Conservation (phyloP, 2,888 invertebrate species). For the Ptilodon capucinus region DNA sequence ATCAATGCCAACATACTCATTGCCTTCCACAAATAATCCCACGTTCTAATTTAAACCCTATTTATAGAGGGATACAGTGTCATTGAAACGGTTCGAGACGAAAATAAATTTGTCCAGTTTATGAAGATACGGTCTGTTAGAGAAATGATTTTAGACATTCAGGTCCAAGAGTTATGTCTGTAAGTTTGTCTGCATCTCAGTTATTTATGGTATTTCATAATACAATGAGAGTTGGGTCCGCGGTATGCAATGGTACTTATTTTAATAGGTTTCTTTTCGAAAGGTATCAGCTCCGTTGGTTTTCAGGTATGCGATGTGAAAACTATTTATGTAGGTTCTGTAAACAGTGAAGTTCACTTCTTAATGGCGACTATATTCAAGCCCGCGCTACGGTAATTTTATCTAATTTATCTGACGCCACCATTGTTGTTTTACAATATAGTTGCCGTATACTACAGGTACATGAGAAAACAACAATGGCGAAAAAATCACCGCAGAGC, state of each 20-base stretch:
- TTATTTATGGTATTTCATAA: slow-evolving; percentile 37
- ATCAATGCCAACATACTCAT: slow-evolving; percentile 14
- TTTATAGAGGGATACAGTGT: slow-evolving; percentile 6
- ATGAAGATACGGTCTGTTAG: slow-evolving; percentile 55
- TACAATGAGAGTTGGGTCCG: slow-evolving; percentile 14
- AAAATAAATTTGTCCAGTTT: slow-evolving; percentile 38
- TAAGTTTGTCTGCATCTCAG: slow-evolving; percentile 32
- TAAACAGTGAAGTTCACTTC: not conserved
- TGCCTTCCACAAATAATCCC: slow-evolving; percentile 4
- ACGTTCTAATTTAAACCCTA: slow-evolving; percentile 28
- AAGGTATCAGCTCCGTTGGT: not conserved
- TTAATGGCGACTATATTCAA: too few species aligned
- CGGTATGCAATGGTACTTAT: slow-evolving; percentile 29
- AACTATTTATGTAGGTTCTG: not conserved
- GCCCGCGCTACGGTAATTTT: not conserved
- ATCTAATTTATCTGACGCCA: too few species aligned
- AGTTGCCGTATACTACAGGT: too few species aligned
- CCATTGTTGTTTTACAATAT: too few species aligned
- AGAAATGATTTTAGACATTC: slow-evolving; percentile 49
- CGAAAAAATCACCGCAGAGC: too few species aligned
- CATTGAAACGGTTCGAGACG: slow-evolving; percentile 9
- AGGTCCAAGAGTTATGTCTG: slow-evolving; percentile 41
- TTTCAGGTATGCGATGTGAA: not conserved
- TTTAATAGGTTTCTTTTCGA: slow-evolving; percentile 26
- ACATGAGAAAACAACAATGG: too few species aligned